Conservation (phyloP, 1,140 invertebrate species). For the Nebria ingens region DNA sequence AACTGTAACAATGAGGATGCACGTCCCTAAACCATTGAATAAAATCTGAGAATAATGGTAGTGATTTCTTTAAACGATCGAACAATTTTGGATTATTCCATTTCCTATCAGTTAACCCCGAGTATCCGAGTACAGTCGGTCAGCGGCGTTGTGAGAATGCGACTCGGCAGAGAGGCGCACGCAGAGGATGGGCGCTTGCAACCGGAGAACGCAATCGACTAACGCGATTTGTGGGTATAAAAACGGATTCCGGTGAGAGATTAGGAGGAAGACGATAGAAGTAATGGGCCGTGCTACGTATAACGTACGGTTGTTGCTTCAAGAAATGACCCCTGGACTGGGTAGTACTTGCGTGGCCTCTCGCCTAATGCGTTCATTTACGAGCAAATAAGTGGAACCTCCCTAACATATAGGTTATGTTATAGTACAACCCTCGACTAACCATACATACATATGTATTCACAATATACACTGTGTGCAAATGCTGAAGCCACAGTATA, state of each 20-base stretch:
- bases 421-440: too few species aligned
- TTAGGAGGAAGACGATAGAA: slow-evolving; percentile 9
- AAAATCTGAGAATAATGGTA: not conserved
- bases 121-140: not conserved
- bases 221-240: slow-evolving; percentile 6
- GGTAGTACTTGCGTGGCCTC: too few species aligned
- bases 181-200: not conserved
- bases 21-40: too few species aligned
- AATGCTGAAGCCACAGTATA: too few species aligned
- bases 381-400: not conserved
- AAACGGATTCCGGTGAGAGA: slow-evolving; percentile 12
- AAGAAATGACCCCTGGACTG: slow-evolving; percentile 9
- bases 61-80: slow-evolving; percentile 8
- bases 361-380: slow-evolving; percentile 3
- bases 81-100: slow-evolving; percentile 9
- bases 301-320: slow-evolving; percentile 10
- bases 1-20: not conserved
- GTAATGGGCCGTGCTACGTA: slow-evolving; percentile 3
- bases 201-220: slow-evolving; percentile 9
- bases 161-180: not conserved
- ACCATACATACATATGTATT: too few species aligned
- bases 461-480: too few species aligned
- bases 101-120: slow-evolving; percentile 8
- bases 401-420: too few species aligned
- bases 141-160: not conserved